These are phyloP conservation scores for Drosophila truncata DNA, from an alignment of 1,140 invertebrate species.

Conservation along the genomic window DNA sequence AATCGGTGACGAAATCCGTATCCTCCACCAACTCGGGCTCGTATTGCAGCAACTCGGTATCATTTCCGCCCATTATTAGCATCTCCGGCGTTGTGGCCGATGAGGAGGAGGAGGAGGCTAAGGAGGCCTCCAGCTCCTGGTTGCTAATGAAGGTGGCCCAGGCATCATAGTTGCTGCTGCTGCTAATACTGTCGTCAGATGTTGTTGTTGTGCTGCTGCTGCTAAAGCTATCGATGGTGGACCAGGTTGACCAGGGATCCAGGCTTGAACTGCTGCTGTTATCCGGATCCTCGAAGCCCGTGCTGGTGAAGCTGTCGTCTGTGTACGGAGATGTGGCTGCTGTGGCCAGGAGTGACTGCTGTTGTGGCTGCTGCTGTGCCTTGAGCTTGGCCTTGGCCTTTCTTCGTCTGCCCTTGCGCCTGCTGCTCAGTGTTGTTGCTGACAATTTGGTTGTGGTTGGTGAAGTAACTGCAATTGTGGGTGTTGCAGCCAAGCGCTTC, in stretches of 20 bases:
- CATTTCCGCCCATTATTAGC: slow-evolving; percentile 24
- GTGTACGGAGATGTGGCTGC: slow-evolving; percentile 41
- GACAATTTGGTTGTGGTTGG: slow-evolving; percentile 22
- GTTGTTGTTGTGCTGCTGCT: slow-evolving; percentile 62
- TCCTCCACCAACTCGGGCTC: slow-evolving; percentile 62
- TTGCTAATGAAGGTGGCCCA: slow-evolving; percentile 69
- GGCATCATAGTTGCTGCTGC: slow-evolving; percentile 67
- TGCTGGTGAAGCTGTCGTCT: slow-evolving; percentile 46
- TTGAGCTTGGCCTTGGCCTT: slow-evolving; percentile 51
- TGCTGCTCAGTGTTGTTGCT: slow-evolving; percentile 55
- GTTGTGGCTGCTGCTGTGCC: slow-evolving; percentile 23
- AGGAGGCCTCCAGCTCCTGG: slow-evolving; percentile 56
- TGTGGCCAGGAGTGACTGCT: slow-evolving; percentile 34
- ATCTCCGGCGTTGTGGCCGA: slow-evolving; percentile 39
- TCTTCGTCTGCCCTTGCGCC: slow-evolving; percentile 77
- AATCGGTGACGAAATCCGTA: slow-evolving; percentile 9
- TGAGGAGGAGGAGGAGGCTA: neutral
- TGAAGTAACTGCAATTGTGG: slow-evolving; percentile 33
- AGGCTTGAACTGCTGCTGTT: slow-evolving; percentile 58
- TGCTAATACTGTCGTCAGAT: slow-evolving; percentile 75
- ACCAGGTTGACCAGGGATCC: slow-evolving; percentile 69
- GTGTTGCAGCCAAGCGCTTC: slow-evolving; percentile 64
- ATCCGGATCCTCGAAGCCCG: slow-evolving; percentile 32
- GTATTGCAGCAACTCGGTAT: slow-evolving; percentile 66
- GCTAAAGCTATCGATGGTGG: slow-evolving; percentile 64